phyloP scores from a whole-genome alignment of 2,888 invertebrate genomes.

The Torymus texanus region DNA sequence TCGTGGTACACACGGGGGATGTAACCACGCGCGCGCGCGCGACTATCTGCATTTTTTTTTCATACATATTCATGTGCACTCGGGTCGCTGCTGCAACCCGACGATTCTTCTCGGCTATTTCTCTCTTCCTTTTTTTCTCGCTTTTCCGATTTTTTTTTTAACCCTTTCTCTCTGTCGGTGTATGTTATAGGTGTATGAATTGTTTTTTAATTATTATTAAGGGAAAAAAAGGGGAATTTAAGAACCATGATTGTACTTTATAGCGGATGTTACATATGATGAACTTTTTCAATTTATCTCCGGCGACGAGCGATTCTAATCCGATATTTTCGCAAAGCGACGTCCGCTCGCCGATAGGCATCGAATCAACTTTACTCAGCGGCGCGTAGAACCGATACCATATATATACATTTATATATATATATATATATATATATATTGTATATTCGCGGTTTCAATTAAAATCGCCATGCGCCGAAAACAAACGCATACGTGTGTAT shows the following conservation, averaged over 20 bases:
- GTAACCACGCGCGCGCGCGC: constrained; percentile 24
- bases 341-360: not conserved
- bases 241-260: too few species aligned
- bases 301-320: too few species aligned
- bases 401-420: not conserved
- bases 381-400: constrained; percentile 13
- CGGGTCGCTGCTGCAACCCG: constrained; percentile 43
- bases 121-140: constrained; percentile 20
- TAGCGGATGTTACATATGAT: too few species aligned
- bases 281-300: too few species aligned
- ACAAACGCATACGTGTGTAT: too few species aligned
- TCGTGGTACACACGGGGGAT: constrained; percentile 20
- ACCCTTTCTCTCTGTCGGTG: not conserved
- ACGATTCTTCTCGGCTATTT: constrained; percentile 36
- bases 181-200: not conserved
- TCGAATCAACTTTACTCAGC: constrained; percentile 27
- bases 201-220: too few species aligned
- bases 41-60: constrained; percentile 47
- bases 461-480: not conserved
- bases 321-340: not conserved
- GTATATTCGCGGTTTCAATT: constrained; percentile 14
- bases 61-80: constrained; percentile 54
- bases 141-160: constrained; percentile 1
- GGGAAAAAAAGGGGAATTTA: too few species aligned
- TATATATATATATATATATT: not conserved